Base-by-base conservation (phyloP, 2,888 invertebrate species). In the Glaucopsyche alexis region DNA sequence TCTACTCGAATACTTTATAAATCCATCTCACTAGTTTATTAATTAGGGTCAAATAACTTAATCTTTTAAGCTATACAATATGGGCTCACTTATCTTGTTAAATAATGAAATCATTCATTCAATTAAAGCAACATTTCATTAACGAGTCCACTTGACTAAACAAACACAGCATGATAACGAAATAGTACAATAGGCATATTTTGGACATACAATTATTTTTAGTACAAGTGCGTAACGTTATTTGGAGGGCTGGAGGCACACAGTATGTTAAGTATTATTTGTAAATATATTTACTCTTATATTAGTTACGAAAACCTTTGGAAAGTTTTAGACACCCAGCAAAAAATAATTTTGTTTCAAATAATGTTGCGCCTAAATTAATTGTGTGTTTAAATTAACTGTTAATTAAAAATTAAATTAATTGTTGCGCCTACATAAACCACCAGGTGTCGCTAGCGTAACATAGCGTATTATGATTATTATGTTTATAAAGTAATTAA, bases 111-210 rank as follows among this genome's bases (percentile, higher is more conserved):
- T 60, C 29, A 29, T 29, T 60, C 13, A 60, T 60, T 60, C 7
- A 60, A 60, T 29, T 29, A 1, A 60, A 29, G 60, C 13, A 7
- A 29, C 13, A 29, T 29, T 60, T 60, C 29, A 29, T 60, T 29
- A 29, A 29, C 60, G 29, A 66, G 45, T 66, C 16, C 45, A 16
- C 66, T 66, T 45, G 66, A 42, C 45, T 74, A 77, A 76, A 72
- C 72, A 78, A 74, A 78, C 74, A 77, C 79, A 83, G 80, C 79
- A 78, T 42, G 65, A 42, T n/a, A 66, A 8, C 42, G 14, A 66
- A 66, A 65, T 42, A 42, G 65, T 29, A 40, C 65, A 14, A 7
- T 47, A 29, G 29, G 29, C 29, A 29, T 4, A 29, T 4, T 72
- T 65, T 60, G 64, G 64, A 66, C 49, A 38, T 66, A 49, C 66